phyloP scores from a whole-genome alignment of 23 tunicate genomes.

The Halocynthia roretzi region DNA sequence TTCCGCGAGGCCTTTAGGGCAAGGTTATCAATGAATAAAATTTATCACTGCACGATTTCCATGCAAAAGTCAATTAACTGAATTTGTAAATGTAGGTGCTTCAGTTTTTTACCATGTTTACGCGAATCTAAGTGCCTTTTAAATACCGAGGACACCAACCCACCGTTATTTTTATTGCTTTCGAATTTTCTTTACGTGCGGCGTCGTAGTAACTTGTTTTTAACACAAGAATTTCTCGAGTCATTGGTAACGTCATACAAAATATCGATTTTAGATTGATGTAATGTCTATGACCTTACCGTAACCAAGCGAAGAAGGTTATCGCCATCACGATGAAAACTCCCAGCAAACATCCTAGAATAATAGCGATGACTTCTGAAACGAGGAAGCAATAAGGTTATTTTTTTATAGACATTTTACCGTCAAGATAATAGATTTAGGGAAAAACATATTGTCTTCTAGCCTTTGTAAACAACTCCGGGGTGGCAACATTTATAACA shows the following conservation, averaged over 20 bases:
- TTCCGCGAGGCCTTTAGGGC: too few relatives aligned
- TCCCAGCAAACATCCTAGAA: conserved; percentile 11
- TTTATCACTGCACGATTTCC: too few relatives aligned
- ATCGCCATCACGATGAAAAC: background rate
- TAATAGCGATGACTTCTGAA: conserved; percentile 20
- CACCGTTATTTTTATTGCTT: too few relatives aligned
- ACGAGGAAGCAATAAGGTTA: background rate
- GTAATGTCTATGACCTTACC: background rate
- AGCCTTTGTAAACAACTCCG: background rate
- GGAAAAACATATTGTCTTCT: background rate
- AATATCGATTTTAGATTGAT: background rate
- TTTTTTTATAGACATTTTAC: background rate
- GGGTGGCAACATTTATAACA: background rate
- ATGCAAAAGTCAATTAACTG: too few relatives aligned
- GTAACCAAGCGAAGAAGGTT: conserved; percentile 18
- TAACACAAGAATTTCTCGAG: background rate
- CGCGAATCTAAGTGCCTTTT: too few relatives aligned
- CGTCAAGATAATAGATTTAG: background rate
- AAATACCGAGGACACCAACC: too few relatives aligned
- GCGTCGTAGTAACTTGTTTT: too few relatives aligned
- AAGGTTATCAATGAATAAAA: too few relatives aligned
- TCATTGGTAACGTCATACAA: background rate
- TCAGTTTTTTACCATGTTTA: too few relatives aligned
- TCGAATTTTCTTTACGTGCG: too few relatives aligned
- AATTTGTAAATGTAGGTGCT: too few relatives aligned